Base-by-base conservation (phyloP, 2,113 vertebrate species). In the Stomatorhinus ivindoensis region DNA sequence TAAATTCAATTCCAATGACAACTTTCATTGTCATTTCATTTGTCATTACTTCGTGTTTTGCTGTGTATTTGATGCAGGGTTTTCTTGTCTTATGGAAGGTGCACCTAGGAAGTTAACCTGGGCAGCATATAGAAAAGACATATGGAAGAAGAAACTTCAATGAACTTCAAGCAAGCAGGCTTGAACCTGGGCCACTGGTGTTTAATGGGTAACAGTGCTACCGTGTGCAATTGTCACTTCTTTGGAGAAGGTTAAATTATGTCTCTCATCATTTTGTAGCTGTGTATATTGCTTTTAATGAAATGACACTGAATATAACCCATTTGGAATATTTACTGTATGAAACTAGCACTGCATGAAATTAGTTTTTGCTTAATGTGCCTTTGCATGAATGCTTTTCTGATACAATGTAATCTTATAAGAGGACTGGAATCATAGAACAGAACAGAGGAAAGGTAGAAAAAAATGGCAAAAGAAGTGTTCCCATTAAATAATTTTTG, bases 301-400 rank as follows among this genome's bases (percentile, higher is more conserved):
- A 94, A 94, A 92, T 27, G 91, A 92, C 92, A 93, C 93, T 94
- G 95, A 94, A 95, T 95, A 44, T 93, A 93, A 92, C 92, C 93
- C 92, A 91, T 93, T 92, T 95, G 95, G 94, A 94, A 96, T 96
- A 96, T 96, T 96, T 96, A n/a, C n/a, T n/a, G n/a, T n/a, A 96
- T 96, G 94, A 95, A 95, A 96, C 95, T 96, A 94, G 94, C 93
- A 95, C 94, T 92, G 94, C 96, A 95, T 96, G 95, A 96, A 96
- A 96, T 96, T 95, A 95, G 93, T 95, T 96, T 96, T 95, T 95
- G 94, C 95, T 94, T 96, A 96, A 96, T 96, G 95, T 94, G 94
- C 95, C 93, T 91, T 92, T 95, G 95, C 95, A 94, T 95, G 95
- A 94, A 92, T 95, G 95, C 94, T 73, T 92, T 21, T 91, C 91